Evolutionary conservation across 2,888 invertebrate species (phyloP), one percentile per base, ranked within the genome.

Genomic region (Anarsia innoxiella): DNA sequence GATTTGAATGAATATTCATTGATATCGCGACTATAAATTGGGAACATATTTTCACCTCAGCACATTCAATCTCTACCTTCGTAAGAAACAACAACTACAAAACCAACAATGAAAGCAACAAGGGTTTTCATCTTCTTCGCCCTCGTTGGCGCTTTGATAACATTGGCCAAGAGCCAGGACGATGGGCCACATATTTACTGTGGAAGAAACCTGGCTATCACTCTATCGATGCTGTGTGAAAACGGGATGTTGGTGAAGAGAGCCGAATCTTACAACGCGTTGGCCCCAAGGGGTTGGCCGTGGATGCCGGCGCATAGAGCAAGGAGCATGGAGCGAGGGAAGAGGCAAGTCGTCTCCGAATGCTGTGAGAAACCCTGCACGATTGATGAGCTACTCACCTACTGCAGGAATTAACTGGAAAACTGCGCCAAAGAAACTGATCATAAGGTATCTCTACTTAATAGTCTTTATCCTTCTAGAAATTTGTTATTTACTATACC

Each of bases 321-420:
- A 1, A 39, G 46, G 39, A 45, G 42, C 1, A 41, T 60, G 36
- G 49, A 44, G 3, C 41, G 56, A 11, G 50, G 45, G 4, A 65
- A 64, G 40, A 41, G 62, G 26, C 55, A 56, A 9, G 53, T 65
- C 2, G 60, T 48, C 6, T 46, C 45, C 1, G 56, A 62, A 25
- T 68, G 69, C 51, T 69, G 69, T 35, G 50, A 53, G 2, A 61
- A 61, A 6, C 49, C 60, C 0, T 69, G 68, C 40, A 42, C 51
- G 2, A 10, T 53, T 1, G 34, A 47, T 0, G 61, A 65, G 31
- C 43, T 67, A 2, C 14, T 58, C 6, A 37, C 47, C 1, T 67
- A 66, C 37, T 69, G 66, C 31, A 44, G 3, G 19, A n/a, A n/a
- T n/a, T n/a, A n/a, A n/a, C n/a, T n/a, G n/a, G n/a, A n/a, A n/a